Evolutionary conservation across 2,888 invertebrate genomes (phyloP).

Genomic region (Liodrosophila aerea): DNA sequence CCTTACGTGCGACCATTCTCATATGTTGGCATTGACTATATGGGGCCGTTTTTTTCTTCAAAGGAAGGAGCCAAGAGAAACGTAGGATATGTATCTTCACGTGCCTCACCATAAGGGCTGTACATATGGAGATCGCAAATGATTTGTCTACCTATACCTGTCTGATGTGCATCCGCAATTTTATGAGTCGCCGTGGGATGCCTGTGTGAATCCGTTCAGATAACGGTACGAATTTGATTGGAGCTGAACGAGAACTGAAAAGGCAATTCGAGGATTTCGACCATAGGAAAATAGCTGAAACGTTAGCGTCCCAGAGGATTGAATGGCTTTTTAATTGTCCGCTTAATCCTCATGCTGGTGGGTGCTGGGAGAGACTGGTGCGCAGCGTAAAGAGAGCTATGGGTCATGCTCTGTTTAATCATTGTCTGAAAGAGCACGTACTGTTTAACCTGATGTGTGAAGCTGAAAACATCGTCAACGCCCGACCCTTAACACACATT

Average conservation of each 20-base stretch:
- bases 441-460: neutral
- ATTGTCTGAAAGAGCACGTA: neutral
- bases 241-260: neutral
- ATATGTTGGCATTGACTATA: conserved; percentile 1
- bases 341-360: neutral
- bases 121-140: no score
- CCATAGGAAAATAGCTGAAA: neutral
- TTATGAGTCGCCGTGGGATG: no score
- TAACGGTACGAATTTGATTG: neutral
- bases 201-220: neutral
- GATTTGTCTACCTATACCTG: no score
- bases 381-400: neutral
- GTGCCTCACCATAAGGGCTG: no score
- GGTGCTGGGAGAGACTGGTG: neutral
- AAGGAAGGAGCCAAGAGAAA: no score
- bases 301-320: neutral
- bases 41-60: neutral
- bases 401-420: neutral
- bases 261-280: neutral
- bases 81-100: no score
- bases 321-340: neutral
- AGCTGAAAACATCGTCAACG: neutral
- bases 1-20: neutral
- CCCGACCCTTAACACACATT: neutral
- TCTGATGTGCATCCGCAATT: no score